A percentile compares a stretch with the other conserved stretches of the same genome.
Conservation (phyloP, 2,888 invertebrate genomes). For the Chloroclystis v-ata region DNA sequence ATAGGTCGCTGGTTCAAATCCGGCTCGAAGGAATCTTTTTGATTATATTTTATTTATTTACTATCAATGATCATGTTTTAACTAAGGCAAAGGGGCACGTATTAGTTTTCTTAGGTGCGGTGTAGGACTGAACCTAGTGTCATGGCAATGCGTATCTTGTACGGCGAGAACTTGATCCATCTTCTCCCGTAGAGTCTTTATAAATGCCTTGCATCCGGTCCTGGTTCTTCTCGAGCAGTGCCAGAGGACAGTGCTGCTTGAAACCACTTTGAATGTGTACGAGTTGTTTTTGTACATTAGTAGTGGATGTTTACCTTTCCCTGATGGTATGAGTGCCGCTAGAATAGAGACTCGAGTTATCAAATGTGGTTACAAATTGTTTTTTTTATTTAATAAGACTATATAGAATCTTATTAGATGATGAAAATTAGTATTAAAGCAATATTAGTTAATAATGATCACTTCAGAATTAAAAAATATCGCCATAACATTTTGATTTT, state of each 20-base stretch:
- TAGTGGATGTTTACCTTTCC: constrained; percentile 57
- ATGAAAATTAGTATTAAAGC: too few species aligned
- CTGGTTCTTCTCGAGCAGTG: constrained; percentile 55
- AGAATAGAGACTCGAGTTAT: constrained; percentile 17
- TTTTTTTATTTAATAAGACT: too few species aligned
- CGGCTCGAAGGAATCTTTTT: constrained; percentile 72
- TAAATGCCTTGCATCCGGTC: constrained; percentile 58
- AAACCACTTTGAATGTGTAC: constrained; percentile 51
- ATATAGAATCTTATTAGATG: not conserved
- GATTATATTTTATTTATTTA: constrained; percentile 6
- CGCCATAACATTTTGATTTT: too few species aligned
- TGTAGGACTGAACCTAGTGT: not conserved
- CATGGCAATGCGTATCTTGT: constrained; percentile 46
- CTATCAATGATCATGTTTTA: too few species aligned
- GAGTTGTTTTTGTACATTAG: constrained; percentile 51
- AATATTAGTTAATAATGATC: too few species aligned
- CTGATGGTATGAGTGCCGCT: constrained; percentile 54
- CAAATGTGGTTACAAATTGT: too few species aligned
- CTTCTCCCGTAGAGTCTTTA: constrained; percentile 42
- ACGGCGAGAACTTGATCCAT: constrained; percentile 37
- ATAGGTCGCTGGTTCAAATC: constrained; percentile 80
- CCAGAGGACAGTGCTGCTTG: constrained; percentile 49
- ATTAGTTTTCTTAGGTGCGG: not conserved
- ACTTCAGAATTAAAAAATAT: too few species aligned
- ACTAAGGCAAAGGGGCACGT: too few species aligned